Base-by-base conservation (phyloP, 2,888 invertebrate species). In the Eurois occulta region DNA sequence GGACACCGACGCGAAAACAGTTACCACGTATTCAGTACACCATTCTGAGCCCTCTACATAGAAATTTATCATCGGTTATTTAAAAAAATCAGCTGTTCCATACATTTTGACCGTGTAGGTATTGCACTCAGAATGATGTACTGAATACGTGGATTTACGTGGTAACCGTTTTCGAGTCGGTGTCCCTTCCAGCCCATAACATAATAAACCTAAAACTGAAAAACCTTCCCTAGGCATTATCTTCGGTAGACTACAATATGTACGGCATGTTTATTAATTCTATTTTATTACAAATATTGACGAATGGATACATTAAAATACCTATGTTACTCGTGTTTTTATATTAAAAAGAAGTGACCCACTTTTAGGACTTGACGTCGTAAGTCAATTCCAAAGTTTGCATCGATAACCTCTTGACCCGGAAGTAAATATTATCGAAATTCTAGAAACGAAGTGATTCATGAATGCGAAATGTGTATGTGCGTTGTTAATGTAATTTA, bases 401-500 rank as follows among this genome's bases (percentile, higher is more conserved):
- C 43, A 46, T 24, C 0, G 66, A 81, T 82, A 82, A 77, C 55
- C 65, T 77, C 48, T 5, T 70, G 28, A 66, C 72, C 46, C 24
- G 77, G 82, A 73, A 81, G 48, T 65, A 16, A 41, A 8, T 6
- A 24, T 60, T 46, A 76, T 70, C 43, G 32, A 55, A 72, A 72
- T 60, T 76, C 43, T 24, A 35, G 8, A 16, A 58, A 68, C 1
- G 24, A n/a, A 38, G 4, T 80, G 46, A 79, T 46, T 68, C 10
- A 80, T 69, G 6, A 16, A 16, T 7, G 32, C 32, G 1, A 28
- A 46, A 52, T 41, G 38, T n/a, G 8, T n/a, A 7, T 16, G n/a
- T 62, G 18, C 38, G 38, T 38, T 38, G 38, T 38, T 32, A 11
- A 46, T 46, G 18, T 21, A 46, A 46, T 46, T 46, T 46, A 48